These are phyloP conservation scores for Scelioninae gen. 1 DNA, from an alignment of 2,888 invertebrate genomes.

Conservation along the genomic window DNA sequence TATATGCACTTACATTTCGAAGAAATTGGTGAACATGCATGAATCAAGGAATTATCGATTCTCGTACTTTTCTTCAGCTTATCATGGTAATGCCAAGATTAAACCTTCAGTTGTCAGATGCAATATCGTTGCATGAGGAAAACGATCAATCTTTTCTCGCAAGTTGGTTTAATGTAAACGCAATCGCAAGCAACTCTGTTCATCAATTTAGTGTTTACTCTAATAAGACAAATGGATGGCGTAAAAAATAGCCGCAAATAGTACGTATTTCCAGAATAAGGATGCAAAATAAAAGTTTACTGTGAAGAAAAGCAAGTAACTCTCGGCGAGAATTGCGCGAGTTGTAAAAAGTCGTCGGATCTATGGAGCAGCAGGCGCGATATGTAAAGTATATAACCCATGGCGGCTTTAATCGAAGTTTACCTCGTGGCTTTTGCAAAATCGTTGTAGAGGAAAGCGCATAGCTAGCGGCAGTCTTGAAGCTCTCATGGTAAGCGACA, in stretches of 20 bases:
- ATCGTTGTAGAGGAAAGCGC: constrained; percentile 66
- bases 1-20: constrained; percentile 12
- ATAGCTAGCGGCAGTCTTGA: constrained; percentile 66
- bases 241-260: constrained; percentile 29
- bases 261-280: no score
- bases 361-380: constrained; percentile 67
- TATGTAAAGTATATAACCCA: constrained; percentile 67
- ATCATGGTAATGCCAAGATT: constrained; percentile 59
- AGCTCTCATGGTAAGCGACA: constrained; percentile 69
- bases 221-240: constrained; percentile 41
- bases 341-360: constrained; percentile 60
- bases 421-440: constrained; percentile 70
- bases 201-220: constrained; percentile 40
- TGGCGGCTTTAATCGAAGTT: constrained; percentile 70
- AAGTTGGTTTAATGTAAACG: constrained; percentile 47
- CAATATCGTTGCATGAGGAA: constrained; percentile 56
- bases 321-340: constrained; percentile 15
- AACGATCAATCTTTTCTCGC: constrained; percentile 60
- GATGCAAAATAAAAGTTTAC: neutral
- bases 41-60: constrained; percentile 59
- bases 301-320: constrained; percentile 6
- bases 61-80: constrained; percentile 48
- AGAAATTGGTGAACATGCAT: constrained; percentile 47
- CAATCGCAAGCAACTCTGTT: constrained; percentile 45
- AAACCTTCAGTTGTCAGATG: constrained; percentile 65